A percentile compares a stretch with the other conserved stretches of the same genome.
phyloP scores from a whole-genome alignment of 2,113 vertebrate genomes.

The Bubo blakistoni region DNA sequence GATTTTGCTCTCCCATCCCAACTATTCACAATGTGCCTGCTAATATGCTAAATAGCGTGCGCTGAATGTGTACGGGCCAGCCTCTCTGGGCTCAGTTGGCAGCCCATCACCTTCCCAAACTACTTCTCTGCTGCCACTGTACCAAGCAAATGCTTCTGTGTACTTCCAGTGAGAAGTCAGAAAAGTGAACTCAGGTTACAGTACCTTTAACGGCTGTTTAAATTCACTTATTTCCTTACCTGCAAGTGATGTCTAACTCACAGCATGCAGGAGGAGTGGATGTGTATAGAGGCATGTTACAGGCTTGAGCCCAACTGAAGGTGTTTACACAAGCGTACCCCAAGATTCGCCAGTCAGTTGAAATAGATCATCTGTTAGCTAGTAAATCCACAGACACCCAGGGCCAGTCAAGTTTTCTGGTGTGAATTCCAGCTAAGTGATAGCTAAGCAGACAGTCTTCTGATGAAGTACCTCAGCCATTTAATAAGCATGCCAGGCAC shows the following conservation, averaged over 20 bases:
- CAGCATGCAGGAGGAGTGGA: neutral
- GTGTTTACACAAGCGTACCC: neutral
- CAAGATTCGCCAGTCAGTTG: neutral
- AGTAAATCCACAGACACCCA: neutral
- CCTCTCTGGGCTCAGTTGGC: neutral
- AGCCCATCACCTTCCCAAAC: neutral
- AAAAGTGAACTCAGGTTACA: neutral
- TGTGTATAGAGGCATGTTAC: neutral
- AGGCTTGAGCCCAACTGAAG: neutral
- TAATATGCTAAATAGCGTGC: rapidly evolving
- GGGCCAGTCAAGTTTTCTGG: neutral
- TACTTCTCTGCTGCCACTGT: neutral
- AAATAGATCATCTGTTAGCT: neutral
- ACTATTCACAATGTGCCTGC: neutral
- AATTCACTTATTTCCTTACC: neutral
- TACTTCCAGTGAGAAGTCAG: neutral
- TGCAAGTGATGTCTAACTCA: neutral
- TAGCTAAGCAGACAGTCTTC: neutral
- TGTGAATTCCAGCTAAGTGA: neutral
- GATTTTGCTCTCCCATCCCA: neutral
- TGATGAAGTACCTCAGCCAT: neutral
- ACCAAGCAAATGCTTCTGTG: neutral
- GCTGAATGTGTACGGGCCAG: neutral
- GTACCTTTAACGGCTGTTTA: neutral
- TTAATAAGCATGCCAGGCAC: neutral